A percentile compares a stretch with the other conserved stretches of the same genome.
Conservation (phyloP, 2,888 invertebrate species). For the Clivina fossor region DNA sequence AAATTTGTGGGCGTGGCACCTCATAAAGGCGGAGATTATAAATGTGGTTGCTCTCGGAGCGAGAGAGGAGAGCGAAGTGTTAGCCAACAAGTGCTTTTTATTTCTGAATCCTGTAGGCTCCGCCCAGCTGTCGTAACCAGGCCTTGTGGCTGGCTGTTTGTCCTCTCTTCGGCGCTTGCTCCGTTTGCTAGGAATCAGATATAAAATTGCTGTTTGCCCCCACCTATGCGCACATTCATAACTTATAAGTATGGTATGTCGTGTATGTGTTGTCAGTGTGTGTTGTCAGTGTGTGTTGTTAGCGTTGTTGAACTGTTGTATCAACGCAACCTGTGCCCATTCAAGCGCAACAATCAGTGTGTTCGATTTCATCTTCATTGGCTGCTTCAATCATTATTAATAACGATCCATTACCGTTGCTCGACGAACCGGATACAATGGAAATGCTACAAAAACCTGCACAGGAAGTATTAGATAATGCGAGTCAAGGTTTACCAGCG, state of each 20-base stretch:
- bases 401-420: conserved; percentile 73
- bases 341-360: conserved; percentile 66
- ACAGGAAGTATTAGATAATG: conserved; percentile 90
- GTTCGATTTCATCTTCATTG: conserved; percentile 79
- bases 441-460: conserved; percentile 91
- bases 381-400: conserved; percentile 84
- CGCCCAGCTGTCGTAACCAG: conserved; percentile 72
- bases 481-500: conserved; percentile 86
- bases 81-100: conserved; percentile 70
- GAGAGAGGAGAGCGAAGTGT: no score
- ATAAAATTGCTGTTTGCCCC: no score
- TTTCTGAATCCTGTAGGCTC: conserved; percentile 67
- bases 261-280: no score
- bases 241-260: no score
- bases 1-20: conserved; percentile 51
- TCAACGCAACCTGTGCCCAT: conserved; percentile 54
- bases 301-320: conserved; percentile 32
- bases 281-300: no score
- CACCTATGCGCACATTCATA: no score
- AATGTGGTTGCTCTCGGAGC: no score
- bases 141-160: conserved; percentile 63
- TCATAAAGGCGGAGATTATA: conserved; percentile 63
- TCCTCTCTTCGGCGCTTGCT: conserved; percentile 53
- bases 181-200: no score
- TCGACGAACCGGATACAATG: conserved; percentile 84